Evolutionary conservation across 2,888 invertebrate genomes (phyloP), one percentile per base, ranked within the genome.

Genomic region (Dasypogon diadema): DNA sequence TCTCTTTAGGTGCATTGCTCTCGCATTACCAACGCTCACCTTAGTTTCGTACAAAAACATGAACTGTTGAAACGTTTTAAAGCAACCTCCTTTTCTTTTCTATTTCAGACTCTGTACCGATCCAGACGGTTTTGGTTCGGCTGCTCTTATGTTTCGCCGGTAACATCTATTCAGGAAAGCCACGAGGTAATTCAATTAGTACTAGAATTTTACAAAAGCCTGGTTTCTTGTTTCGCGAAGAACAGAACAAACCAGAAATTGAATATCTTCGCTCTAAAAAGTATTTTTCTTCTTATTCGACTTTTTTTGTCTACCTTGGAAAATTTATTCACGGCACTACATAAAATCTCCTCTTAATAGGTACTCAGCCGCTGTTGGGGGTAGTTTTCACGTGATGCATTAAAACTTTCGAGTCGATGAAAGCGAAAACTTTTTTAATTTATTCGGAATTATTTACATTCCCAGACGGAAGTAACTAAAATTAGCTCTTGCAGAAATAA

Each of bases 171-270:
- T 70, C 70, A 54, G 70, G 30, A 70, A 51, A 51, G 34, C 70
- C 54, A 54, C 70, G 70, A 70, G 70, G 70, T 70, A 70, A 70
- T 70, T 70, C 37, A 70, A 30, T 70, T 70, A 54, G 48, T 24
- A 24, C 14, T 34, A 1, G 14, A 65, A 65, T 42, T 58, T 65
- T 14, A 65, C 46, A 65, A 65, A 65, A 65, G 65, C 24, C 16
- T 37, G 24, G 65, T 65, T 65, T 65, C 65, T 46, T 65, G 16
- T 65, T 65, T 65, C 42, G n/a, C 42, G n/a, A 8, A 42, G 42
- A 42, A 42, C 42, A 42, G 42, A 42, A 42, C 42, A 42, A n/a
- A 42, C 18, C 37, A 34, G 60, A 42, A 60, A 60, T 60, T 60
- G 37, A 60, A 60, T 60, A 60, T 60, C 60, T 60, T 37, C 37